Evolutionary conservation across 23 tunicate genomes (phyloP).

Genomic region (Diplosoma virens): DNA sequence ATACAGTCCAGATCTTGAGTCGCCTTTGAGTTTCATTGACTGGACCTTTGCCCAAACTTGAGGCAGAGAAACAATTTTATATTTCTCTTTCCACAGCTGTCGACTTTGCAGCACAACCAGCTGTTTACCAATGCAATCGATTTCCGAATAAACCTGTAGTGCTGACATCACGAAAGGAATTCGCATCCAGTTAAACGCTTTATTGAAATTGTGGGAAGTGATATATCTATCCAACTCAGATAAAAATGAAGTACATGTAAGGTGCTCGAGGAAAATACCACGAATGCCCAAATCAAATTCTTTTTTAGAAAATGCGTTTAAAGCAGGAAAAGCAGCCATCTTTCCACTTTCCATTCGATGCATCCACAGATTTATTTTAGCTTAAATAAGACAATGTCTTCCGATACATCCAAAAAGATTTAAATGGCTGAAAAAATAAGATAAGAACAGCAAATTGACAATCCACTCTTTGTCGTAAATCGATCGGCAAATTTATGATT

Average conservation of each 20-base stretch:
- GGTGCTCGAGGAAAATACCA: slow-evolving; percentile 43
- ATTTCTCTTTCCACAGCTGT: slow-evolving; percentile 39
- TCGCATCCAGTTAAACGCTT: slow-evolving; percentile 30
- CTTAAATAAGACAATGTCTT: slow-evolving; percentile 30
- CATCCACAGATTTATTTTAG: slow-evolving; percentile 31
- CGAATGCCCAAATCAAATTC: too few relatives aligned
- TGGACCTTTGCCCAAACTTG: slow-evolving; percentile 37
- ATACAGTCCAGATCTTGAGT: slow-evolving; percentile 30
- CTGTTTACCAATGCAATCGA: slow-evolving; percentile 29
- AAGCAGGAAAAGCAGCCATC: slow-evolving; percentile 36
- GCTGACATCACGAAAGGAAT: slow-evolving; percentile 40
- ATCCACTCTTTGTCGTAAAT: too few relatives aligned
- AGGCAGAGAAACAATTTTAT: slow-evolving; percentile 23
- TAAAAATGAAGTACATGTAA: slow-evolving; percentile 34
- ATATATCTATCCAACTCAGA: slow-evolving; percentile 35
- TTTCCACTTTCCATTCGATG: slow-evolving; percentile 37
- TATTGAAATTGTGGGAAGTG: slow-evolving; percentile 35
- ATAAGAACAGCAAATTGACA: too few relatives aligned
- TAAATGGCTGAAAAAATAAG: too few relatives aligned
- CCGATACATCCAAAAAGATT: slow-evolving; percentile 34
- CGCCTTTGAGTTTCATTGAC: slow-evolving; percentile 9
- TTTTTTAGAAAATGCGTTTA: slow-evolving; percentile 15
- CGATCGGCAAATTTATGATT: too few relatives aligned
- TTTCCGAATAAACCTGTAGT: slow-evolving; percentile 27
- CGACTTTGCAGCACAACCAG: slow-evolving; percentile 39